Evolutionary conservation across 1,140 invertebrate genomes (phyloP).

Genomic region (Lucilia sericata): DNA sequence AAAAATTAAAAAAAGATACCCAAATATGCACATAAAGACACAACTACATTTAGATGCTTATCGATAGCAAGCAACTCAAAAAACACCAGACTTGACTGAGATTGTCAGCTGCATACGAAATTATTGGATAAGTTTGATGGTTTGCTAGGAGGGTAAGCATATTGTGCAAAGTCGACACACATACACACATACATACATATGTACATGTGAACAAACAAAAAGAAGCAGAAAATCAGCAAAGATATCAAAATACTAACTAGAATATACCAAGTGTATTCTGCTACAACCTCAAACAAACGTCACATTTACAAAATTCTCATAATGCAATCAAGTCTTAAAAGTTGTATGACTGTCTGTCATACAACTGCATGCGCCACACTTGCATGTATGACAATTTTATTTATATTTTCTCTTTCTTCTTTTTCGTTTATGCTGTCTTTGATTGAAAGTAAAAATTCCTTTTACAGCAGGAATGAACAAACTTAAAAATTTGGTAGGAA

Average conservation of each 20-base stretch:
- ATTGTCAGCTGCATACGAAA: constrained; percentile 23
- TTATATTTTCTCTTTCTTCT: neutral
- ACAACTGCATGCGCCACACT: neutral
- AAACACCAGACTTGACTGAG: neutral
- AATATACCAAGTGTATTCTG: neutral
- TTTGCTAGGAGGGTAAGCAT: neutral
- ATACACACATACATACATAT: no score
- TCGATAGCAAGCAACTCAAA: neutral
- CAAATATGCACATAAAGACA: neutral
- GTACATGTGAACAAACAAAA: neutral
- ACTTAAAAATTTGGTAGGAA: neutral
- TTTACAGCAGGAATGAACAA: neutral
- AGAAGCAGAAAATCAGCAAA: neutral
- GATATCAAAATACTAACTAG: neutral
- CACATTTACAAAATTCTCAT: neutral
- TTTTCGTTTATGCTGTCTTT: neutral
- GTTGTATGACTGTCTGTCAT: neutral
- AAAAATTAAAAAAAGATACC: neutral
- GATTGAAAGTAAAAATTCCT: neutral
- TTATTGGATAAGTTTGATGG: neutral
- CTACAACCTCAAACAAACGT: neutral
- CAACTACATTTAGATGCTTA: constrained; percentile 15
- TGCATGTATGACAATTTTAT: neutral
- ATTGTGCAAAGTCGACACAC: neutral
- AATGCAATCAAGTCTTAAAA: constrained; percentile 8